Base-by-base conservation (phyloP, 2,888 invertebrate species). In the Xylota sylvarum region DNA sequence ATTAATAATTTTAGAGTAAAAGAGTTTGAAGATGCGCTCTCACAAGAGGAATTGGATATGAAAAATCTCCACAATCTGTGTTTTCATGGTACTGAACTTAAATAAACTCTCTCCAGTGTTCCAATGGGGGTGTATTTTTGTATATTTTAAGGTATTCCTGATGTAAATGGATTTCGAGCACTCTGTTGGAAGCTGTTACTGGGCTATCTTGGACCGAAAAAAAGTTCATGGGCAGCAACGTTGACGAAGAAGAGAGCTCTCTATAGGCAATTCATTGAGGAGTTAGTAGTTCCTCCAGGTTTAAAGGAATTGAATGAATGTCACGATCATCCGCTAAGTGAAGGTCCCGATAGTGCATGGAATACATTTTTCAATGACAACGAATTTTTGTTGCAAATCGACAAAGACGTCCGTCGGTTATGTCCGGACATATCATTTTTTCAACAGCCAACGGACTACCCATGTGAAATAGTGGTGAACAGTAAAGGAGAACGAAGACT, bases 401-500 rank as follows among this genome's bases (percentile, higher is more conserved):
- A 99, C 92, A 99, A 99, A 92, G 98, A 99, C 93, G 98, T 98
- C 60, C 95, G 98, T 88, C 94, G 99, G 69, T 93, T 99, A 2
- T 98, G 98, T 91, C 99, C 99, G 10, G 99, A 99, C 92, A 97
- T 98, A 91, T 98, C 98, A 70, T 99, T 99, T 93, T 99, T 99
- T 93, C 99, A 99, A 93, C 96, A 94, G 65, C 96, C 98, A 12
- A 98, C 98, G 0, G 97, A 97, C 87, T 98, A 95, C 92, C 99
- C 99, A 0, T 97, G 97, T 91, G 93, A 94, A 72, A 95, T 96
- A 93, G 94, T 96, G 69, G 97, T 97, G 0, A 95, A 96, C 91
- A 96, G 96, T 89, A 95, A 95, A 89, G 96, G 96, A 2, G 95
- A 96, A 35, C 97, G 97, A 90, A 94, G 98, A 81, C 94, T 99